Evolutionary conservation across 2,797 vertebrate genomes (phyloP).

Genomic region (Ceryle rudis): DNA sequence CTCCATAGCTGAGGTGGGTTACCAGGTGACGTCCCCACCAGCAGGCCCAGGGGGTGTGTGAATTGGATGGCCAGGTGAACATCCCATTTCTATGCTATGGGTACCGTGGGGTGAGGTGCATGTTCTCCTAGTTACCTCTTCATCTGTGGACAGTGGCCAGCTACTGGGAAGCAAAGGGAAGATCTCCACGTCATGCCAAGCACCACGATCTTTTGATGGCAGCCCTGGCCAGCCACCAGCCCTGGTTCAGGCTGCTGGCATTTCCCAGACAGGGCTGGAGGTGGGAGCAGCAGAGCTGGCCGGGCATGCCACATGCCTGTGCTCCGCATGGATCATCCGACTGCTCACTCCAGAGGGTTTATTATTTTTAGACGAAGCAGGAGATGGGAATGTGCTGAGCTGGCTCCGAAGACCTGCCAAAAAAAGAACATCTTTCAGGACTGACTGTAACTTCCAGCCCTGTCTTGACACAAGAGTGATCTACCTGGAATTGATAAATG

Average conservation of each 20-base stretch:
- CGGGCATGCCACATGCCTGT: accelerated
- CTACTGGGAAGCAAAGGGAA: not conserved
- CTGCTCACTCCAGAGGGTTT: not conserved
- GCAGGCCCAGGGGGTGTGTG: not conserved
- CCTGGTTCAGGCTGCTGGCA: not conserved
- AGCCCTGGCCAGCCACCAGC: not conserved
- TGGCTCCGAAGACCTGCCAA: constrained; percentile 38
- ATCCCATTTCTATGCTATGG: not conserved
- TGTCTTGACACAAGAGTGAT: not conserved
- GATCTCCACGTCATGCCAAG: not conserved
- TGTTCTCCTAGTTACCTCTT: accelerated
- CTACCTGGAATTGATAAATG: constrained; percentile 12
- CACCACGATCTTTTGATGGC: not conserved
- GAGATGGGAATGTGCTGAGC: constrained; percentile 52
- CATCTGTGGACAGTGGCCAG: accelerated
- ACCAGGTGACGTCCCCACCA: not conserved
- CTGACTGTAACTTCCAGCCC: constrained; percentile 41
- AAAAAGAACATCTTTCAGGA: constrained; percentile 37
- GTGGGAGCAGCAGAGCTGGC: not conserved
- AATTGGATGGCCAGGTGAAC: accelerated
- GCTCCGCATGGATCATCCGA: not conserved
- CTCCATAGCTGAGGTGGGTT: not conserved
- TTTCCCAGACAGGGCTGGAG: not conserved
- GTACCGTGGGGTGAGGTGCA: accelerated
- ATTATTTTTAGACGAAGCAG: constrained; percentile 68